A percentile compares a stretch with the other conserved stretches of the same genome.
Evolutionary conservation across 2,888 invertebrate species (phyloP).

Genomic region (Linnaemya tessellans): DNA sequence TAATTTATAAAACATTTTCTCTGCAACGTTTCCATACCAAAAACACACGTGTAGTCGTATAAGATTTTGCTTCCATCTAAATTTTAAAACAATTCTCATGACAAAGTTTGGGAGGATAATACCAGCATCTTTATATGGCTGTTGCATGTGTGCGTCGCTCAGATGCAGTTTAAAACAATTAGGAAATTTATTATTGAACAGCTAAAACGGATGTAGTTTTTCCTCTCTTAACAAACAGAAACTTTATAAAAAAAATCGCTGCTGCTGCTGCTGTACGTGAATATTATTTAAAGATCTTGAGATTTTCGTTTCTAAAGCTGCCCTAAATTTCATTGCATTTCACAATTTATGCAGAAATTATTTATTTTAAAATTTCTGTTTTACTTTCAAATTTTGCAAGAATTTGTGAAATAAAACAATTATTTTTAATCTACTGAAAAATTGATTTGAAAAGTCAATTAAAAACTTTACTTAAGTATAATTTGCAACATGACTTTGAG

Average conservation of each 20-base stretch:
- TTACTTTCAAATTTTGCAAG: neutral
- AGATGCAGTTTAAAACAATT: conserved; percentile 51
- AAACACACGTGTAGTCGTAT: neutral
- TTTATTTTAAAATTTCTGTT: neutral
- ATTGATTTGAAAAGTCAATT: neutral
- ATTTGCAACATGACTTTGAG: conserved; percentile 3
- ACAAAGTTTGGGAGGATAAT: conserved; percentile 33
- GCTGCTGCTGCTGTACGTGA: neutral
- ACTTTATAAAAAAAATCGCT: neutral
- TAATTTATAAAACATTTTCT: conserved; percentile 46
- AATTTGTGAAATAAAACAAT: no score
- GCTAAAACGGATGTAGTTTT: conserved; percentile 39
- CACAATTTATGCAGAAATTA: neutral
- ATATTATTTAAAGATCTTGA: neutral
- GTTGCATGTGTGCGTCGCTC: neutral
- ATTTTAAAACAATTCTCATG: conserved; percentile 12
- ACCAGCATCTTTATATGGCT: neutral
- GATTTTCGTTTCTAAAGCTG: neutral
- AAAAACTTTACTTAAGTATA: neutral
- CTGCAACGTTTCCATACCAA: neutral
- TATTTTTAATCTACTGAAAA: neutral
- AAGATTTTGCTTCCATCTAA: conserved; percentile 29
- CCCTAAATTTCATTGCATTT: neutral
- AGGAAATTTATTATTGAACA: conserved; percentile 52
- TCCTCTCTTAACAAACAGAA: conserved; percentile 18